A percentile compares a stretch with the other conserved stretches of the same genome.
Evolutionary conservation across 2,888 invertebrate genomes (phyloP).

Genomic region (Steinernema hermaphroditum): DNA sequence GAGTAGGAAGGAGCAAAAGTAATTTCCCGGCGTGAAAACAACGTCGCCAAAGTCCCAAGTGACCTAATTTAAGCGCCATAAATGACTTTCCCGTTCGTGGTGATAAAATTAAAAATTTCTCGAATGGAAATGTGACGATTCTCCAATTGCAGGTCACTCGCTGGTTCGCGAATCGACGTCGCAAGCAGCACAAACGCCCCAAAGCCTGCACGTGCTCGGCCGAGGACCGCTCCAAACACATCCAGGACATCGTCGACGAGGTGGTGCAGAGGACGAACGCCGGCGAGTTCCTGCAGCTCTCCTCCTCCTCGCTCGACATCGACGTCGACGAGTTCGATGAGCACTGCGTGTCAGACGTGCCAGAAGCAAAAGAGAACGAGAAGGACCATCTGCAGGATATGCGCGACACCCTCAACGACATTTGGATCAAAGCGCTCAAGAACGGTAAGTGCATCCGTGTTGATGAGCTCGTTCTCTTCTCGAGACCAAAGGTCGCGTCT

Average conservation of each 20-base stretch:
- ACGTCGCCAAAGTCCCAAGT: too few species aligned
- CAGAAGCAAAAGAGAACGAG: background rate
- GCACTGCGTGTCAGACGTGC: background rate
- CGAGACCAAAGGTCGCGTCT: constrained; percentile 16
- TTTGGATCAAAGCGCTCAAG: constrained; percentile 27
- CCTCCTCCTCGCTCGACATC: background rate
- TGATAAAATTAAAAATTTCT: too few species aligned
- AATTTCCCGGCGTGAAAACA: too few species aligned
- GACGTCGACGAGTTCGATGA: constrained; percentile 14
- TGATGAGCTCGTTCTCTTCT: background rate
- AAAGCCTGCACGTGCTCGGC: background rate
- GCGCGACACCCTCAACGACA: background rate
- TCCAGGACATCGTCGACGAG: constrained; percentile 11
- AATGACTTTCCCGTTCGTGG: too few species aligned
- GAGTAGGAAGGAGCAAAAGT: too few species aligned
- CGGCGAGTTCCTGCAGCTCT: background rate
- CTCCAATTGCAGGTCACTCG: background rate
- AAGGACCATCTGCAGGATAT: background rate
- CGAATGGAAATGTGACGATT: too few species aligned
- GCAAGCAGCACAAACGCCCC: constrained; percentile 14
- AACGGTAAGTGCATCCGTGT: background rate
- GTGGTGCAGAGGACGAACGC: background rate
- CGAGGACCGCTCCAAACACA: constrained; percentile 9
- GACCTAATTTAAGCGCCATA: too few species aligned
- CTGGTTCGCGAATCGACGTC: constrained; percentile 15